Evolutionary conservation across 2,797 vertebrate genomes (phyloP).

Genomic region (Falco columbarius): DNA sequence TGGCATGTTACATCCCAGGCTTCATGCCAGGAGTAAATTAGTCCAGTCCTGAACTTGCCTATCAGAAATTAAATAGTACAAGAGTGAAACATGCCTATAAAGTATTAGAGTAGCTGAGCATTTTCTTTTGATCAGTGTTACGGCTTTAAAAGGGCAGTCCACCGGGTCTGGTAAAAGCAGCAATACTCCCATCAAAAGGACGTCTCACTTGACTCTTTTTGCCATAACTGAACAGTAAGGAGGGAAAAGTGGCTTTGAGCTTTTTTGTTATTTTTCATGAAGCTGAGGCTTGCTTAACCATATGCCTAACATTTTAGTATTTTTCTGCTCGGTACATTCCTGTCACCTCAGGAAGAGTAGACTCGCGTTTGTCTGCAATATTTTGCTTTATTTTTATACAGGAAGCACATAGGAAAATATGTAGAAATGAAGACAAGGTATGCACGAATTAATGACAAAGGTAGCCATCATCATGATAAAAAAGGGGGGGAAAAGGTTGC

Average conservation of each 20-base stretch:
- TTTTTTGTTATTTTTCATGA: not conserved
- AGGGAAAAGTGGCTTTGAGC: not conserved
- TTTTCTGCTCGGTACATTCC: not conserved
- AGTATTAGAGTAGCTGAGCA: not conserved
- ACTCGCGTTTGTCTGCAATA: not conserved
- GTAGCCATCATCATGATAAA: not conserved
- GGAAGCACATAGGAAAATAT: fast-evolving
- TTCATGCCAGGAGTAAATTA: conserved; percentile 58
- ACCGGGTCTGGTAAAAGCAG: not conserved
- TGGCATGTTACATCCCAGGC: conserved; percentile 13
- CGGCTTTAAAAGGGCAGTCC: not conserved
- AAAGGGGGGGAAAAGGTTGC: fast-evolving
- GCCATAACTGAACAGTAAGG: not conserved
- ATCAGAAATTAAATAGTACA: conserved; percentile 60
- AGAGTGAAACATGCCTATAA: conserved; percentile 35
- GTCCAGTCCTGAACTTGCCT: conserved; percentile 35
- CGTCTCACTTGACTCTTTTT: not conserved
- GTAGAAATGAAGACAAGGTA: not conserved
- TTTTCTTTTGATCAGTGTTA: conserved; percentile 50
- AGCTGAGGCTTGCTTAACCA: not conserved
- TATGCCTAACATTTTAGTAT: fast-evolving
- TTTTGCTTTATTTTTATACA: not conserved
- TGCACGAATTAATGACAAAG: not conserved
- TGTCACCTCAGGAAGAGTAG: not conserved
- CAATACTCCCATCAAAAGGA: not conserved